A percentile compares a stretch with the other conserved stretches of the same genome.
These are phyloP conservation scores for Drosophila neocordata DNA, from an alignment of 1,140 invertebrate species.

Conservation along the genomic window DNA sequence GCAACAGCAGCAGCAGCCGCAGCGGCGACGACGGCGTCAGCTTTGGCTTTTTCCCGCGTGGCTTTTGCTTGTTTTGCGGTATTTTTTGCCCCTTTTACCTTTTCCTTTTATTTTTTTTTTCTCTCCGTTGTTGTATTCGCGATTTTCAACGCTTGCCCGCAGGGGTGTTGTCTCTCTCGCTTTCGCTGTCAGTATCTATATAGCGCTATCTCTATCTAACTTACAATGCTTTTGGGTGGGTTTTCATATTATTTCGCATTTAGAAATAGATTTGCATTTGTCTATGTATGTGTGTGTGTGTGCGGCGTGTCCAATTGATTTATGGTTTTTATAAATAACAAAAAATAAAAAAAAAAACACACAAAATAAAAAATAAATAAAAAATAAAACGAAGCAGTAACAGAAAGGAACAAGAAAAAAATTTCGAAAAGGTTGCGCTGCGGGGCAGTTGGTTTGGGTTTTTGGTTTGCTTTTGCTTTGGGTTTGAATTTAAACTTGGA, in stretches of 20 bases:
- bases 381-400: slow-evolving; percentile 6
- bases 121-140: slow-evolving; percentile 25
- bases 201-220: neutral
- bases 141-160: slow-evolving; percentile 72
- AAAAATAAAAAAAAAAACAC: slow-evolving; percentile 49
- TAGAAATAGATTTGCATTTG: slow-evolving; percentile 82
- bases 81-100: slow-evolving; percentile 40
- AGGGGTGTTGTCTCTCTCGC: slow-evolving; percentile 46
- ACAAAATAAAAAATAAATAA: slow-evolving; percentile 29
- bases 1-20: neutral
- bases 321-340: slow-evolving; percentile 81
- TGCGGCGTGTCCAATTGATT: slow-evolving; percentile 80
- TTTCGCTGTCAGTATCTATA: neutral
- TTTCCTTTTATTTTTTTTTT: slow-evolving; percentile 21
- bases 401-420: slow-evolving; percentile 44
- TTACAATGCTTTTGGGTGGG: slow-evolving; percentile 34
- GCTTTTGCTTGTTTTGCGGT: slow-evolving; percentile 50
- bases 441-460: slow-evolving; percentile 24
- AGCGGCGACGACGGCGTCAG: slow-evolving; percentile 10
- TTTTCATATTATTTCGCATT: slow-evolving; percentile 78
- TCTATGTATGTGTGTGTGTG: slow-evolving; percentile 22
- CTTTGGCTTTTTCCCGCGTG: slow-evolving; percentile 61
- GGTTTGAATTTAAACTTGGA: neutral
- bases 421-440: slow-evolving; percentile 64
- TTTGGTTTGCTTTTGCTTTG: neutral